Base-by-base conservation (phyloP, 2,888 invertebrate species). In the Hedychridium roseum region DNA sequence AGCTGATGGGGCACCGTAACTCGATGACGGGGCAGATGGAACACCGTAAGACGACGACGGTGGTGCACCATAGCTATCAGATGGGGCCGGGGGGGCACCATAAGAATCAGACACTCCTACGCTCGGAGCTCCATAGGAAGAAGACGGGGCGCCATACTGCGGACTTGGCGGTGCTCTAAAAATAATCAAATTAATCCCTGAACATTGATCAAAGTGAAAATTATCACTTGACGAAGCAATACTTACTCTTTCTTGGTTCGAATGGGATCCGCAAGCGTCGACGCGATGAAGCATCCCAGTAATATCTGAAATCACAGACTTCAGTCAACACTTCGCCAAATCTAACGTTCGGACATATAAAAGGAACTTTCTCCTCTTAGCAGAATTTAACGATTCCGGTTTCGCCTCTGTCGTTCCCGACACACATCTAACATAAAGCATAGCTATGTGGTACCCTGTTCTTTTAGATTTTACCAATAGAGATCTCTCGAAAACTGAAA, bases 261-360 rank as follows among this genome's bases (percentile, higher is more conserved):
- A 50, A 77, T 70, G n/a, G 78, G 76, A 31, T 75, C 75, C 45
- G 68, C 72, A 17, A 68, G 60, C 17, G 76, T 70, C 45, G 81
- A 80, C 64, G 81, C 82, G 61, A 84, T 80, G 62, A 84, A 80
- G 71, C 85, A 81, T 76, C 83, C 84, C 66, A 85, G 80, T 74
- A 85, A 80, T 73, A 86, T 77, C 88, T 88, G 81, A 50, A 81
- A 82, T 62, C n/a, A 28, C 28, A 26, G 27, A 36, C 28, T 14
- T 6, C 7, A 9, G 27, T 39, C 4, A 42, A 38, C 34, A 52
- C 2, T 38, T 30, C 17, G 14, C 15, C 5, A 15, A 43, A 7
- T 5, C n/a, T n/a, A n/a, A n/a, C n/a, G n/a, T n/a, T n/a, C n/a
- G n/a, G n/a, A n/a, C n/a, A n/a, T n/a, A n/a, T n/a, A n/a, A n/a